Conservation (phyloP, 2,888 invertebrate genomes). For the Hyppa rectilinea region DNA sequence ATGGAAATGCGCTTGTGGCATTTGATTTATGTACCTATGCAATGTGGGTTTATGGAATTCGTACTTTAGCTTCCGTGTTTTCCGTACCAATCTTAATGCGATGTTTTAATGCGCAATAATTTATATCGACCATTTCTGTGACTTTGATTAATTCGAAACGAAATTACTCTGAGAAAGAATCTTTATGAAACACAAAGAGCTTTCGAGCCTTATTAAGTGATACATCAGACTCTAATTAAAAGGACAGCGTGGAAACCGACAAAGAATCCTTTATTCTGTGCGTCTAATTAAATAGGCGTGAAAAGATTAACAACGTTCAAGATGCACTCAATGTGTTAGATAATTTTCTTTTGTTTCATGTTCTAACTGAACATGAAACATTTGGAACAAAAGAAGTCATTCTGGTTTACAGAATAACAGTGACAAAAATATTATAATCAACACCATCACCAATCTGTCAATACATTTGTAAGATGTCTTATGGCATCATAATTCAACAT, state of each 20-base stretch:
- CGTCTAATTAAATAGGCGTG: slow-evolving; percentile 60
- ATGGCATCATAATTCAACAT: slow-evolving; percentile 23
- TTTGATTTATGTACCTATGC: not conserved
- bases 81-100: slow-evolving; percentile 3
- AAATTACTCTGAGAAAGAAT: slow-evolving; percentile 29
- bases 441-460: slow-evolving; percentile 17
- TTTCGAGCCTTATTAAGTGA: slow-evolving; percentile 43
- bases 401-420: not conserved
- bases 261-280: slow-evolving; percentile 43
- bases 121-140: slow-evolving; percentile 35
- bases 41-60: slow-evolving; percentile 1
- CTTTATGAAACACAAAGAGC: slow-evolving; percentile 37
- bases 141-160: slow-evolving; percentile 46
- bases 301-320: slow-evolving; percentile 56
- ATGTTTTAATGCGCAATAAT: slow-evolving; percentile 24
- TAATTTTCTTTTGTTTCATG: slow-evolving; percentile 33
- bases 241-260: slow-evolving; percentile 40
- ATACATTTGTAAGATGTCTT: slow-evolving; percentile 39
- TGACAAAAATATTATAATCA: slow-evolving; percentile 16
- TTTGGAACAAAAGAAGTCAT: slow-evolving; percentile 30
- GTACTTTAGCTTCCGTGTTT: slow-evolving; percentile 19
- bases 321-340: slow-evolving; percentile 44
- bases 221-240: slow-evolving; percentile 52
- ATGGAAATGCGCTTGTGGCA: not conserved
- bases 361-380: too few species aligned